Evolutionary conservation across 2,113 vertebrate species (phyloP), one percentile per base, ranked within the genome.

Genomic region (Pan paniscus): DNA sequence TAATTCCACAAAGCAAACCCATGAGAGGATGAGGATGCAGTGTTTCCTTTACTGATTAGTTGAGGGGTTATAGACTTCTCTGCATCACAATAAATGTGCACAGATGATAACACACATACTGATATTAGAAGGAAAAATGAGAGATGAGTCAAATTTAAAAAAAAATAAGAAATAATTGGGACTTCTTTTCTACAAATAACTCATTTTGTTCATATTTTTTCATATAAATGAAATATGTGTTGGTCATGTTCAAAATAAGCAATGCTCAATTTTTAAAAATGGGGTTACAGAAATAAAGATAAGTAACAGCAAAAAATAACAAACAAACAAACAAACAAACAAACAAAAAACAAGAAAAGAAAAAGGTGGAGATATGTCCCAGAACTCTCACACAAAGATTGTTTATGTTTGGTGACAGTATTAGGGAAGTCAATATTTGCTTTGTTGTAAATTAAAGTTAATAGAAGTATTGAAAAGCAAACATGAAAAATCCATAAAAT

Each of bases 401-500:
- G 7, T 97, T 95, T 95, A 82, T 97, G 67, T 97, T 89, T 96
- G 78, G 52, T 98, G 91, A 94, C 80, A 94, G 30, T 88, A 50
- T 90, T 96, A 25, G n/a, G 93, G 64, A 78, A 96, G 46, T 96
- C 95, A 97, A 85, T 0, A 9, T 0, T 81, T 95, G 3, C 43
- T 89, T 97, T 86, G 55, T 93, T 96, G 88, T 90, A 97, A 96
- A 95, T 97, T 94, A 97, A 82, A 88, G 86, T 96, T 96, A 94
- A 96, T 1, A 7, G 64, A 81, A 91, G n/a, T 96, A 89, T 18
- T 90, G 38, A 95, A 86, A 90, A 90, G 91, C 67, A 50, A 93
- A 68, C 23, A 92, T 96, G 59, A 98, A 98, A 97, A 97, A 97
- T 95, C 97, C 75, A 95, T 97, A 83, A 94, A 98, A 84, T 40